Conservation (phyloP, 2,797 vertebrate genomes). For the Phoxinus dragarum region DNA sequence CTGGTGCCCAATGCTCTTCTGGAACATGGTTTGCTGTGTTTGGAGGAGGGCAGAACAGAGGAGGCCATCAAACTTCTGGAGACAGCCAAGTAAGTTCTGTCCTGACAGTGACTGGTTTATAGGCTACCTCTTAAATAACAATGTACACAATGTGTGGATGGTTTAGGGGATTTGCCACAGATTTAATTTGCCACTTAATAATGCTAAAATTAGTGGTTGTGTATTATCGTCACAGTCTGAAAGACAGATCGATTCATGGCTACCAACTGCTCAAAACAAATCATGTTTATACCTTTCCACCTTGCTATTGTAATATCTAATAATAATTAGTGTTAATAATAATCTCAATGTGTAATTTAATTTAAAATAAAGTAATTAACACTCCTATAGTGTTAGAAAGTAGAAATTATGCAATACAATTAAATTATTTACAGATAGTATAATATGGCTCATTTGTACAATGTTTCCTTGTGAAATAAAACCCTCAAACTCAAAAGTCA, state of each 20-base stretch:
- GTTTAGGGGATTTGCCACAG: neutral
- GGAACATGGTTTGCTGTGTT: constrained; percentile 90
- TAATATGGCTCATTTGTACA: neutral
- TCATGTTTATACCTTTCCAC: neutral
- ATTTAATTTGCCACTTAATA: neutral
- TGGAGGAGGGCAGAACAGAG: constrained; percentile 86
- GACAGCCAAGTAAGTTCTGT: constrained; percentile 87
- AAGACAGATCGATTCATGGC: neutral
- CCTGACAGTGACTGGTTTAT: neutral
- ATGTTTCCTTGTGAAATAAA: neutral
- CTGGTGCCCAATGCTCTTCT: constrained; percentile 94
- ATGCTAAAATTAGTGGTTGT: neutral
- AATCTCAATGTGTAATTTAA: neutral
- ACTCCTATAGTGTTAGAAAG: neutral
- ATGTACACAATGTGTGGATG: neutral
- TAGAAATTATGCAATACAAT: neutral
- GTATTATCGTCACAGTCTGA: neutral
- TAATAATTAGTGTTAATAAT: neutral
- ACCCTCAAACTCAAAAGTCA: neutral
- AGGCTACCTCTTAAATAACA: neutral
- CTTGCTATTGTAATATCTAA: neutral
- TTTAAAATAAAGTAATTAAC: neutral
- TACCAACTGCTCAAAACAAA: neutral
- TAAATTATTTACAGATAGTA: neutral
- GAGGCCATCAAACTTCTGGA: constrained; percentile 91